Base-by-base conservation (phyloP, 1,140 invertebrate genomes). In the Drosophila tropicalis region DNA sequence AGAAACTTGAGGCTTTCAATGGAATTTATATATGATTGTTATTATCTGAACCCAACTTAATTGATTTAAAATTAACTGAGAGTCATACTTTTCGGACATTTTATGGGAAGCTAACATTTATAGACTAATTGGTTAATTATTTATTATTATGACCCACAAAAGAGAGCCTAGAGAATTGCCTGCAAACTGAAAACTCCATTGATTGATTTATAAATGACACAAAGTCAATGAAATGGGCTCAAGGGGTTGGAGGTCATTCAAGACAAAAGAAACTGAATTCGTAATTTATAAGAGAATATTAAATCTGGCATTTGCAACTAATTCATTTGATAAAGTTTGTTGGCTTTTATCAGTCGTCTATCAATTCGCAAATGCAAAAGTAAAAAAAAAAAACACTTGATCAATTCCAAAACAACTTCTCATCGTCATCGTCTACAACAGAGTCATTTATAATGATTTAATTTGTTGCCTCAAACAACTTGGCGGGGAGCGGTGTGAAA, bases 401-500 rank as follows among this genome's bases (percentile, higher is more conserved):
- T 32, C 34, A 36, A 41, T 25, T 62, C 12, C 17, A 22, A 12
- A 39, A 25, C 62, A 34, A 19, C 51, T 62, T 39, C 39, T 62
- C 40, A 56, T 36, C 56, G 40, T 15, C 34, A 40, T 62, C 58
- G 58, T 60, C 60, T 54, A 62, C 44, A 64, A 39, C 22, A 41
- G 65, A 57, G 63, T 66, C 60, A 56, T 51, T 68, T 58, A 66
- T 81, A 79, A 86, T 79, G 77, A 83, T 87, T 87, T 79, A 86
- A 87, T 83, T 79, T 79, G 65, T 67, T 83, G 76, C 65, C 67
- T 83, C 69, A 71, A 87, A 69, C 63, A 17, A 17, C 32, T 17
- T 13, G n/a, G n/a, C 6, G 15, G 56, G 10, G 9, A 25, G 32
- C 2, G 25, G 55, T 15, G 44, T 19, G 5, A 19, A 51, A 22